Percentiles rank a stretch among this genome's conserved stretches.
Evolutionary conservation across 2,113 vertebrate genomes (phyloP).

Genomic region (Orthonyx spaldingii): DNA sequence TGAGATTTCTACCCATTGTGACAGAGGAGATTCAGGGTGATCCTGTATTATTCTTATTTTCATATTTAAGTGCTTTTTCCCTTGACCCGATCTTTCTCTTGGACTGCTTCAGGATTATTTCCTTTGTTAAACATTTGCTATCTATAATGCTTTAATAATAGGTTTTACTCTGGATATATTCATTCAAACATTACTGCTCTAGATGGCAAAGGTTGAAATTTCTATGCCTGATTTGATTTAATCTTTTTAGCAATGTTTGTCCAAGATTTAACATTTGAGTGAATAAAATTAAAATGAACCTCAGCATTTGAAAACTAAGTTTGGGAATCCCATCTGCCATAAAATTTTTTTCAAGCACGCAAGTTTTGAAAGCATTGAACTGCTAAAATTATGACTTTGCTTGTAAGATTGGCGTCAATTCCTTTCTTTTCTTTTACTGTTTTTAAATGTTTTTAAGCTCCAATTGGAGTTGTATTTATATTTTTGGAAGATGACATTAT

Average conservation of each 20-base stretch:
- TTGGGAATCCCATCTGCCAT: not conserved
- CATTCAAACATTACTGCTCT: not conserved
- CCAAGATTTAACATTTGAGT: slow-evolving; percentile 14
- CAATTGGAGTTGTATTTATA: not conserved
- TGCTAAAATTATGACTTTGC: not conserved
- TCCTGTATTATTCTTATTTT: not conserved
- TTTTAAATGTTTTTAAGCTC: not conserved
- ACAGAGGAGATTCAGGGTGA: not conserved
- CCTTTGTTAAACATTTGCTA: not conserved
- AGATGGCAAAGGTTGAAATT: slow-evolving; percentile 9
- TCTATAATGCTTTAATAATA: not conserved
- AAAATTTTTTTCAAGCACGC: not conserved
- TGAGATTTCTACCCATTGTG: not conserved
- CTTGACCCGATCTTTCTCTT: not conserved
- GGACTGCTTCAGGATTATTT: not conserved
- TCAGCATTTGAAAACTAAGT: slow-evolving; percentile 12
- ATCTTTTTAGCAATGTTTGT: slow-evolving; percentile 32
- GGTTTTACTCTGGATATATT: not conserved
- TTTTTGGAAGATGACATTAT: not conserved
- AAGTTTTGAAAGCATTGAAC: not conserved
- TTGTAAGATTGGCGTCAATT: not conserved
- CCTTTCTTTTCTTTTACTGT: not conserved
- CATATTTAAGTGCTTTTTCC: not conserved
- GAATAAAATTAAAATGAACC: slow-evolving; percentile 41
- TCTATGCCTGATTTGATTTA: slow-evolving; percentile 28